Evolutionary conservation across 1,140 invertebrate species (phyloP).

Genomic region (Sinella curviseta): DNA sequence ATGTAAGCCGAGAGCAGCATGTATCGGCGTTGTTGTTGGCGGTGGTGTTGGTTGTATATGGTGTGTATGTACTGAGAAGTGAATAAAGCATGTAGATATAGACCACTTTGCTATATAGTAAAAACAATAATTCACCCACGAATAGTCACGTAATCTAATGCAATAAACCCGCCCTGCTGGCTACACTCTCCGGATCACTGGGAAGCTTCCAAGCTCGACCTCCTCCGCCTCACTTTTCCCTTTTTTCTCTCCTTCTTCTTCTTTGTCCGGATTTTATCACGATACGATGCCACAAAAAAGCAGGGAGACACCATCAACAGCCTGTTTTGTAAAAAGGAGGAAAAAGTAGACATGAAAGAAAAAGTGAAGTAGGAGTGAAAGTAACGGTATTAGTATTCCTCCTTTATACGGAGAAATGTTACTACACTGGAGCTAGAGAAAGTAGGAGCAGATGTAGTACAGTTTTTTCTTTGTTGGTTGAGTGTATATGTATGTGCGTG

Average conservation of each 20-base stretch:
- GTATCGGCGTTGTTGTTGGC: too few relatives aligned
- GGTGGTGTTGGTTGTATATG: too few relatives aligned
- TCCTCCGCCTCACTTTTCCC: conserved; percentile 21
- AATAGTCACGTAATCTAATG: conserved; percentile 27
- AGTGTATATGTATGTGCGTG: neutral
- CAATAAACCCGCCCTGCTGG: conserved; percentile 26
- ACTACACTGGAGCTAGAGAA: too few relatives aligned
- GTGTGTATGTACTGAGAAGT: neutral
- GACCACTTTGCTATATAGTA: conserved; percentile 15
- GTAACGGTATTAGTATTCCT: neutral
- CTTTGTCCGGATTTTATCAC: conserved; percentile 18
- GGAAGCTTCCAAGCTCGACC: conserved; percentile 26
- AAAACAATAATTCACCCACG: conserved; percentile 27
- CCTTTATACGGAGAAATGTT: too few relatives aligned
- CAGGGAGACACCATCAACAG: neutral
- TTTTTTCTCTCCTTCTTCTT: conserved; percentile 5
- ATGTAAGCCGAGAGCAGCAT: too few relatives aligned
- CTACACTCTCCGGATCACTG: conserved; percentile 25
- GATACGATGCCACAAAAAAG: neutral
- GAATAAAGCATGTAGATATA: neutral
- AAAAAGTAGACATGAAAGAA: neutral
- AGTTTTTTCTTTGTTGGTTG: neutral
- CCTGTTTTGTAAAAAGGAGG: neutral
- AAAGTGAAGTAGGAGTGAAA: neutral
- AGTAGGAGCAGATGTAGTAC: neutral